Conservation (phyloP, 2,888 invertebrate species). For the Darwinula stevensoni region DNA sequence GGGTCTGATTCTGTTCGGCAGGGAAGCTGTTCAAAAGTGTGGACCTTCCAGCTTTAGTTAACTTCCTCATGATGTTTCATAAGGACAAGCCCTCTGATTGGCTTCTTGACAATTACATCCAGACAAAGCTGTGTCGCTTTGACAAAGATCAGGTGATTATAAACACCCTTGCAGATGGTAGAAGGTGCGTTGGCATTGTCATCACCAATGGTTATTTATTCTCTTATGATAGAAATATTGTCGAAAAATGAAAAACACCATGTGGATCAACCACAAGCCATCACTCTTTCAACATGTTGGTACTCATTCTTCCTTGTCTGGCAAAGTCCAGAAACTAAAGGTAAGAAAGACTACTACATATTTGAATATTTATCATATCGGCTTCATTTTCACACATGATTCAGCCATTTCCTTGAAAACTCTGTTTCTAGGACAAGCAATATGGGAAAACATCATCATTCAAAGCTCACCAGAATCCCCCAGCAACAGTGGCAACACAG, state of each 20-base stretch:
- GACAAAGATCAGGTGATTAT: constrained; percentile 15
- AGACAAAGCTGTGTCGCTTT: constrained; percentile 49
- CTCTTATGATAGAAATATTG: constrained; percentile 46
- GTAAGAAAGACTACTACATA: constrained; percentile 21
- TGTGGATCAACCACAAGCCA: constrained; percentile 60
- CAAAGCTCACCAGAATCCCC: constrained; percentile 46
- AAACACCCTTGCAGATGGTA: not conserved
- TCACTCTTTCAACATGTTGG: constrained; percentile 89
- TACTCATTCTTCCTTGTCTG: constrained; percentile 69
- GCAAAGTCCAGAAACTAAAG: constrained; percentile 84
- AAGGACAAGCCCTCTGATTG: constrained; percentile 90
- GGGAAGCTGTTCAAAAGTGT: constrained; percentile 65
- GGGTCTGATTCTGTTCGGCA: too few species aligned
- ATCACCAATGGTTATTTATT: too few species aligned
- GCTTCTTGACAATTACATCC: constrained; percentile 64
- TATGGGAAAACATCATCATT: constrained; percentile 53
- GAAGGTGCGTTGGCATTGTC: not conserved
- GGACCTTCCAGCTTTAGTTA: constrained; percentile 53
- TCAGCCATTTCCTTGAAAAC: not conserved
- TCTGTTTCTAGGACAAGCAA: constrained; percentile 37
- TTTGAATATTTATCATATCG: not conserved
- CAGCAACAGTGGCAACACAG: constrained; percentile 32
- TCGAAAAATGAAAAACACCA: constrained; percentile 34
- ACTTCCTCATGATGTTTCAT: constrained; percentile 82
- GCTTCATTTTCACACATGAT: constrained; percentile 6